Base-by-base conservation (phyloP, 2,797 vertebrate genomes). In the Streptopelia turtur region DNA sequence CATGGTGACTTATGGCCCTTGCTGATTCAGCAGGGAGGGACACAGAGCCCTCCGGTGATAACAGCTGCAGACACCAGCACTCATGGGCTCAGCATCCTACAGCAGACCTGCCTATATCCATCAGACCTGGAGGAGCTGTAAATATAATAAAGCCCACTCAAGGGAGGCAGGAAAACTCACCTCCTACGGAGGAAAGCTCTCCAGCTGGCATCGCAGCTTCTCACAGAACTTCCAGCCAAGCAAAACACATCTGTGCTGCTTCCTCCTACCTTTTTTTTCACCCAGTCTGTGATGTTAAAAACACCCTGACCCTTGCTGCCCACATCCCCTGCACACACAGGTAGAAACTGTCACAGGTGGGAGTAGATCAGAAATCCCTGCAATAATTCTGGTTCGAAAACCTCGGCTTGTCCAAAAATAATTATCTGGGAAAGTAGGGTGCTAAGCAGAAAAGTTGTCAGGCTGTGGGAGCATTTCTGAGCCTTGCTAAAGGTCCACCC, bases 131-230 rank as follows among this genome's bases (percentile, higher is more conserved):
- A 49, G 66, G 41, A 84, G 25, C 55, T 57, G 15, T 24, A 6
- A 74, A 43, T 43, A 43, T 43, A 87, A 87, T 8, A 11, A 10
- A 35, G 1, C 43, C 9, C 31, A 31, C 37, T 63, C n/a, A 13
- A 82, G 41, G 68, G n/a, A 87, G 16, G 37, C 13, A 45, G 83
- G 75, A 77, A 47, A 93, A n/a, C 59, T 60, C 78, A 50, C 66
- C 28, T 76, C 63, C 25, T 33, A 22, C 78, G 69, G 15, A 12
- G 28, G 13, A 89, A 18, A 84, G 47, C 41, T 79, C 79, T 85
- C 84, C 89, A 69, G 41, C 37, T 82, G 82, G 70, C 33, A 57
- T 45, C 41, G 45, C 89, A 89, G 47, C 60, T 80, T 80, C 49
- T 83, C 57, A 75, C 28, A 8, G 16, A 53, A 4, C 45, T 65